Evolutionary conservation across 2,888 invertebrate genomes (phyloP).

Genomic region (Altica lythri): DNA sequence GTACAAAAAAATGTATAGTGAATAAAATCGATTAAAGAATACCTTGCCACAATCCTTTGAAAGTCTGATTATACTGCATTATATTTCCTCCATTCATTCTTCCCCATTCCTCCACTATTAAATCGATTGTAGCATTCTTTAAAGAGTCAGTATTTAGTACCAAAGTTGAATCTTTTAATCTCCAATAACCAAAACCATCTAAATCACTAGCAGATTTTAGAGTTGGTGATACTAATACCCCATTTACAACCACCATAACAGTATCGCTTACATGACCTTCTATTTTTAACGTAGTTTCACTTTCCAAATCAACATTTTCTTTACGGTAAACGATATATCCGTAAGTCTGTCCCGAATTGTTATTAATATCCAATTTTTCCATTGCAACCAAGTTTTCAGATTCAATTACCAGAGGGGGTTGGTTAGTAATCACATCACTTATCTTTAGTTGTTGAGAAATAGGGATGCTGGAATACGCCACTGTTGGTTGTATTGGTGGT

Average conservation of each 20-base stretch:
- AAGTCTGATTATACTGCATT: slow-evolving; percentile 52
- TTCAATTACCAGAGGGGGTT: slow-evolving; percentile 32
- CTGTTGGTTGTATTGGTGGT: slow-evolving; percentile 47
- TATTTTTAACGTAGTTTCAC: slow-evolving; percentile 53
- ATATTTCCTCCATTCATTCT: slow-evolving; percentile 65
- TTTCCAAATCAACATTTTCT: too few species aligned
- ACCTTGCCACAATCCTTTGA: slow-evolving; percentile 54
- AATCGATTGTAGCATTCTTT: slow-evolving; percentile 50
- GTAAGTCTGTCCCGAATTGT: slow-evolving; percentile 62
- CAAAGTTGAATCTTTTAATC: slow-evolving; percentile 44
- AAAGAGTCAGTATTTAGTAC: slow-evolving; percentile 29
- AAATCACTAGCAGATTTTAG: slow-evolving; percentile 45
- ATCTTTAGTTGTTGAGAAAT: slow-evolving; percentile 42
- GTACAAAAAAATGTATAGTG: too few species aligned
- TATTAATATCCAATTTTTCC: slow-evolving; percentile 54
- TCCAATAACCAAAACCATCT: slow-evolving; percentile 57
- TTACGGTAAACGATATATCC: slow-evolving; percentile 64
- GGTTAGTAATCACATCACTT: slow-evolving; percentile 38
- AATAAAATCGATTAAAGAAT: too few species aligned
- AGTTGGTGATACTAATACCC: slow-evolving; percentile 49
- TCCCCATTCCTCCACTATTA: too few species aligned
- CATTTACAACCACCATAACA: slow-evolving; percentile 58
- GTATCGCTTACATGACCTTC: slow-evolving; percentile 57
- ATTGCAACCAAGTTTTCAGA: slow-evolving; percentile 48
- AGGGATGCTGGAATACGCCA: slow-evolving; percentile 52